Base-by-base conservation (phyloP, 2,113 vertebrate species). In the Ardeotis arabs region DNA sequence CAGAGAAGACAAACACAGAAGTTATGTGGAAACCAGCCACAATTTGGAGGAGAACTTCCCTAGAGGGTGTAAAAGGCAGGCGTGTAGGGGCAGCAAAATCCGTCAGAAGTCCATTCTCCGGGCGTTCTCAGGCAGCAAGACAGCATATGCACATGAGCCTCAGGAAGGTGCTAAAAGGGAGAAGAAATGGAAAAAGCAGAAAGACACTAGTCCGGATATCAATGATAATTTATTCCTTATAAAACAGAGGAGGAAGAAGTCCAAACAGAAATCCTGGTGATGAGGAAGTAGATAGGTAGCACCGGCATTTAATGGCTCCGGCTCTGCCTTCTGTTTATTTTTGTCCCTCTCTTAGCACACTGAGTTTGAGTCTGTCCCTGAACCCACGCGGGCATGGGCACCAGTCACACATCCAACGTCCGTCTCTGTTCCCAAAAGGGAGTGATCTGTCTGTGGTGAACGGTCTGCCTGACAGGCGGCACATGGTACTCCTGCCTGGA, bases 181-280 rank as follows among this genome's bases (percentile, higher is more conserved):
- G 82, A 97, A 93, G 69, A 94, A 87, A 21, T 97, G 93, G 92
- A 94, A 82, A 31, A 69, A 60, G 12, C 23, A 78, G 56, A 96
- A 82, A 35, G 83, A 76, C 1, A 23, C 29, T 24, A 28, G 13
- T 67, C 33, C 73, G 52, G 55, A 35, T 68, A 52, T 37, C 44
- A 67, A 14, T 52, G 98, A 98, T 44, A 96, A 97, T 84, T 97
- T 98, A 47, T 97, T 98, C 75, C 94, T 98, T 33, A 98, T 98
- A 92, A 98, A 98, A 67, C 98, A 98, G 82, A 96, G 84, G 84
- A 98, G 81, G 72, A 98, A 95, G 47, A 98, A 97, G 55, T 93
- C 94, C 23, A 98, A 97, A 56, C 84, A 95, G 29, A 97, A 91
- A 58, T 76, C 60, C 14, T 93, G 86, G 58, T 96, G 73, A 93